Evolutionary conservation across 2,113 vertebrate species (phyloP), one percentile per base, ranked within the genome.

Genomic region (Prolemur simus): DNA sequence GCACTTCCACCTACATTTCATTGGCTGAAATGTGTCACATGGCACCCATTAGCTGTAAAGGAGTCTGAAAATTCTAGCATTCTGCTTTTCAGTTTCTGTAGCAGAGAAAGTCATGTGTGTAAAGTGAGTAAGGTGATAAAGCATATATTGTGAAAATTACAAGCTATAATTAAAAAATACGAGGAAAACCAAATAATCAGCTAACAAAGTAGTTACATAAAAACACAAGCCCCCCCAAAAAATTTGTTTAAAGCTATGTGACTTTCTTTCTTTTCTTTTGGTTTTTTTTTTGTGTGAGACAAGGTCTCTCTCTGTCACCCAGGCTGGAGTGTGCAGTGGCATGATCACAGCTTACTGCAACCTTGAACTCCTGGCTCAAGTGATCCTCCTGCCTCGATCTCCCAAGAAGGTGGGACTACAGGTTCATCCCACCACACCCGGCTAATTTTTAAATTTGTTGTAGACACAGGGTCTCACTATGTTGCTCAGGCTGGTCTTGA

Each of bases 71-170:
- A 73, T 81, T 88, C 60, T 83, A 93, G 49, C 66, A 95, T 63
- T 95, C 82, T 87, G 66, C 74, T 92, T 94, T 97, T 71, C 4
- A 21, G 37, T 81, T 88, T 76, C 58, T 82, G n/a, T 71, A 47
- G 6, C n/a, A 88, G 23, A 93, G 32, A 91, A 88, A 93, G 37
- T 54, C 76, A 64, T 21, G 12, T 32, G n/a, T 69, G 63, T 90
- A 92, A 92, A 49, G 74, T 80, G 15, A 92, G 71, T 37, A 88
- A 83, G 84, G 42, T 87, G 49, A 93, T 56, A 78, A 89, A 93
- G 34, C 37, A 82, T 74, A 60, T 49, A 71, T 34, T 71, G 58
- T 27, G 73, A 91, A 52, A 95, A 81, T 86, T 63, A 64, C 58
- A 94, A 91, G 45, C 83, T 95, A 71, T 66, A 56, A 42, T 91